Conservation (phyloP, 2,113 vertebrate genomes). For the Noctilio leporinus region DNA sequence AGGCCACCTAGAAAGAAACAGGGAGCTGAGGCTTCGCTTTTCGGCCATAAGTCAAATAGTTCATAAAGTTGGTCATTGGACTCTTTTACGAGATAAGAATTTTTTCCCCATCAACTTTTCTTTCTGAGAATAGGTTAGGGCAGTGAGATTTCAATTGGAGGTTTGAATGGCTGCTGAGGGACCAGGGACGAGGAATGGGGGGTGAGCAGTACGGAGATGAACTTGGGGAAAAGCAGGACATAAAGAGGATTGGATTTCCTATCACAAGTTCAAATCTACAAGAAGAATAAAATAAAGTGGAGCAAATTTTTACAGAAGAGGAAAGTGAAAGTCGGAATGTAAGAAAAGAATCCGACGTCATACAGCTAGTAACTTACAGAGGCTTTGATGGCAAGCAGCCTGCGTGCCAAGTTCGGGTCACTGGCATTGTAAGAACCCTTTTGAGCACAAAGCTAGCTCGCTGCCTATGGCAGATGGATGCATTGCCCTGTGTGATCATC, state of each 20-base stretch:
- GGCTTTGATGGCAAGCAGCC: background rate
- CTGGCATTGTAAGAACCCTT: background rate
- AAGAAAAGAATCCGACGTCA: constrained; percentile 9
- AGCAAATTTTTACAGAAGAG: constrained; percentile 13
- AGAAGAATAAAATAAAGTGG: background rate
- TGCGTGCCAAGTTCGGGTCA: background rate
- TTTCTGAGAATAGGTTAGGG: constrained; percentile 8
- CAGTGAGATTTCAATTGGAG: constrained; percentile 57
- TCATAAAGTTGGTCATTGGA: constrained; percentile 50
- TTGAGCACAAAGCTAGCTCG: background rate
- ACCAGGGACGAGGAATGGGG: too few species aligned
- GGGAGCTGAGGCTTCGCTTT: constrained; percentile 23
- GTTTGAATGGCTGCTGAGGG: constrained; percentile 48
- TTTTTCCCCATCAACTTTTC: constrained; percentile 29
- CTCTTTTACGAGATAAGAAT: constrained; percentile 55
- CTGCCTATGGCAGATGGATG: background rate
- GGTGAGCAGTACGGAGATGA: background rate
- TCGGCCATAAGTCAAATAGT: constrained; percentile 51
- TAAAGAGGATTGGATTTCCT: constrained; percentile 53
- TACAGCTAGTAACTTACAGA: background rate
- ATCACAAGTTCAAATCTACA: constrained; percentile 20
- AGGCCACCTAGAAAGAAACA: constrained; percentile 49
- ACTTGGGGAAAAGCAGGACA: constrained; percentile 23
- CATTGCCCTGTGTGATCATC: background rate
- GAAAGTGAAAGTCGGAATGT: background rate